Base-by-base conservation (phyloP, 2,888 invertebrate species). In the Andrena chrysosceles region DNA sequence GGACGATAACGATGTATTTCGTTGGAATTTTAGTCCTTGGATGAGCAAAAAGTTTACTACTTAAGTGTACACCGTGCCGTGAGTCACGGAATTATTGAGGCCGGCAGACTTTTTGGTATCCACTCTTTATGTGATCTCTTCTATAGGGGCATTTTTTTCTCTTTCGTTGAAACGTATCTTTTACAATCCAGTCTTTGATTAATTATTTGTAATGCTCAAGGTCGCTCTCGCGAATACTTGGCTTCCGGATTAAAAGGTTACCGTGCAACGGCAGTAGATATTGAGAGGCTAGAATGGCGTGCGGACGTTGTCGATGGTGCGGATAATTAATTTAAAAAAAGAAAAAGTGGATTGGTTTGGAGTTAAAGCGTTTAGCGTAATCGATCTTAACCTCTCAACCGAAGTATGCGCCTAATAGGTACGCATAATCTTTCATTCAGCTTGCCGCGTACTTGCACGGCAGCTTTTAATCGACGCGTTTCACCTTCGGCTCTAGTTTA, bases 391-490 rank as follows among this genome's bases (percentile, higher is more conserved):
- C 42, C 60, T 64, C 70, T 79, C 66, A 6, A 13, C 49, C 59
- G 20, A 10, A 35, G 64, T 35, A 35, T 54, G 49, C 54, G 64
- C 66, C 35, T 66, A 77, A 67, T 42, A 59, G 67, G 42, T 54
- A 68, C 78, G 78, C 77, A 48, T 75, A 67, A 78, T 78, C 67
- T 67, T 62, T 77, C 75, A 49, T 23, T 77, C 66, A 35, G 63
- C 48, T 31, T 13, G 20, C 52, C 54, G 13, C 13, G 52, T 52
- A 62, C 33, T 35, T n/a, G 52, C 52, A n/a, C 35, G 35, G 20
- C 8, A 7, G n/a, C 54, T n/a, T 67, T 76, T 56, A 68, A 74
- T 76, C 54, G 35, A 42, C n/a, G 23, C 23, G 35, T 69, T 69
- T 49, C 63, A 69, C 63, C 52, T 42, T 68, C 48, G 63, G 48